Base-by-base conservation (phyloP, 2,888 invertebrate genomes). In the Beris morrisii region DNA sequence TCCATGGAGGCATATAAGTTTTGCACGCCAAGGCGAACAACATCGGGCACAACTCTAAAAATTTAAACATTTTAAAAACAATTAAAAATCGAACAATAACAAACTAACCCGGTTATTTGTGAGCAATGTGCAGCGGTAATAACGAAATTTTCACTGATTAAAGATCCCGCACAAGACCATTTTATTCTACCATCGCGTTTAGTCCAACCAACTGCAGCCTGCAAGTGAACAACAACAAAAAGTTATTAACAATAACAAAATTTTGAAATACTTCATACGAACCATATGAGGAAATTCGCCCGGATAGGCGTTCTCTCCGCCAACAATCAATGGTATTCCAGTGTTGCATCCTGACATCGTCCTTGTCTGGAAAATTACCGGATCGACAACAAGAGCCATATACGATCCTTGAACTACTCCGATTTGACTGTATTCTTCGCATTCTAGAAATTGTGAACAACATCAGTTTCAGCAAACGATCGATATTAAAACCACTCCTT, bases 91-190 rank as follows among this genome's bases (percentile, higher is more conserved):
- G 22, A 22, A 22, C 22, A 22, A 48, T 48, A 48, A 11, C n/a
- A 22, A 22, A 38, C 38, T 38, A 5, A 77, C 77, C 75, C 76
- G 70, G 73, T 73, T 48, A 76, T 74, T 67, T 74, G 74, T 59
- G 75, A 73, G 70, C 86, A 86, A 72, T 86, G 86, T 9, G 85
- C 85, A 5, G 86, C 86, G 1, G 86, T 85, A 2, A 86, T 76
- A 9, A 86, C 76, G 75, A 82, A 84, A 12, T 78, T 73, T 13
- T 82, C 80, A 65, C 82, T 83, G 44, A 86, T 79, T 43, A 67
- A 45, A 28, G 56, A 57, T 1, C 68, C 68, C 28, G 66, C 68
- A 53, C 68, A 68, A 7, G 31, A 12, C 65, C 66, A 68, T 12
- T 68, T 64, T 5, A 68, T 50, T 11, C 22, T 48, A 6, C 55